Percentiles rank a stretch among this genome's conserved stretches.
phyloP scores from a whole-genome alignment of 2,888 invertebrate species.

The Torymus auratus region DNA sequence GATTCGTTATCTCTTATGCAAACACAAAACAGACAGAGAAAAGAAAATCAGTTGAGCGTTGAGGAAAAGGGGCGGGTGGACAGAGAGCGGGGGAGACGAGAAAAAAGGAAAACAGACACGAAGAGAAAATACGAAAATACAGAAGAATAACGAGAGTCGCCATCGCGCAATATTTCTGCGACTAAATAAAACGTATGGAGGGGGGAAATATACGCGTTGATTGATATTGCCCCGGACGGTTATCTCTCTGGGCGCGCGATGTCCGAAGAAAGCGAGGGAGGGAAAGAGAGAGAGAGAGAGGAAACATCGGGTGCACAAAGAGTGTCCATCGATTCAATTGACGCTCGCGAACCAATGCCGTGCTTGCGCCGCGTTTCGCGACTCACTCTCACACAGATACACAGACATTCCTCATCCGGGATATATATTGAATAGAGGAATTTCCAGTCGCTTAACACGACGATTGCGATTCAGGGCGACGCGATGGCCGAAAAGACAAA shows the following conservation, averaged over 20 bases:
- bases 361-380: not conserved
- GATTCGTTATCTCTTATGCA: constrained; percentile 35
- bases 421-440: constrained; percentile 46
- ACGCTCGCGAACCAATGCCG: constrained; percentile 10
- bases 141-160: constrained; percentile 32
- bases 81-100: too few species aligned
- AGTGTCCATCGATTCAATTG: constrained; percentile 51
- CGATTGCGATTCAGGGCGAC: constrained; percentile 43
- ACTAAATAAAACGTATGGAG: constrained; percentile 15
- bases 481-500: not conserved
- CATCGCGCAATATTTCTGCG: constrained; percentile 38
- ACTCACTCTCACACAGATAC: constrained; percentile 12
- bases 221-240: constrained; percentile 53
- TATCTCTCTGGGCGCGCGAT: constrained; percentile 46
- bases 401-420: too few species aligned
- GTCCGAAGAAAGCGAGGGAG: constrained; percentile 20
- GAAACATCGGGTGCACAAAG: constrained; percentile 37
- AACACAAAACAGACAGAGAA: constrained; percentile 25
- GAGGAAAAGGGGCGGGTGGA: not conserved
- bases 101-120: too few species aligned
- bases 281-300: constrained; percentile 13
- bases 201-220: constrained; percentile 46
- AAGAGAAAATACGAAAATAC: not conserved
- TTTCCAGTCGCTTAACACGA: constrained; percentile 59
- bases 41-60: constrained; percentile 31